Conservation (phyloP, 1,140 invertebrate genomes). For the Drosophila aff. region DNA sequence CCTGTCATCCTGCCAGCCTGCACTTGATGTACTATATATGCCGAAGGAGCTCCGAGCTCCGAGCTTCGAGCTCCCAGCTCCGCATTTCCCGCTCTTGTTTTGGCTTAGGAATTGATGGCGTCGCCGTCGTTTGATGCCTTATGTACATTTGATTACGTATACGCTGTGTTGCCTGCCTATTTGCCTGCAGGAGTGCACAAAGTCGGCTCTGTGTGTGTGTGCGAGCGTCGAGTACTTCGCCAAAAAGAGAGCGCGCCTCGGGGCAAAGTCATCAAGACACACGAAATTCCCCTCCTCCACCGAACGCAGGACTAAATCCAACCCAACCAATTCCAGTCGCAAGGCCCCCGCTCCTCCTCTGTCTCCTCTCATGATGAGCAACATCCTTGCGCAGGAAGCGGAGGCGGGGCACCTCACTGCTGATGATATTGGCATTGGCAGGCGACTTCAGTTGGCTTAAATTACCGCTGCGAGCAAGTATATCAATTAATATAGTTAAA, state of each 20-base stretch:
- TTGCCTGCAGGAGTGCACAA: constrained; percentile 60
- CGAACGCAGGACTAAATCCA: constrained; percentile 7
- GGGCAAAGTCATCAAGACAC: constrained; percentile 62
- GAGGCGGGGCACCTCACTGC: constrained; percentile 9
- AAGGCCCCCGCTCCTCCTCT: neutral
- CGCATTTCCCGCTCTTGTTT: constrained; percentile 35
- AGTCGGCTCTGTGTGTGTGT: constrained; percentile 6
- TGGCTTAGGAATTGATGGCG: constrained; percentile 64
- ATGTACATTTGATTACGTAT: constrained; percentile 73
- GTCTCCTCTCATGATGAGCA: constrained; percentile 7
- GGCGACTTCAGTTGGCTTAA: constrained; percentile 76
- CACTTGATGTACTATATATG: constrained; percentile 55
- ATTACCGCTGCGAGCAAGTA: constrained; percentile 79
- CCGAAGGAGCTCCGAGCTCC: constrained; percentile 20
- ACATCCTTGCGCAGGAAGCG: constrained; percentile 2
- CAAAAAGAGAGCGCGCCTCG: constrained; percentile 59
- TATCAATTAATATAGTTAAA: constrained; percentile 84
- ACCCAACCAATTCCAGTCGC: constrained; percentile 20
- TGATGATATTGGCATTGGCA: constrained; percentile 71
- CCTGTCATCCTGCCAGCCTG: constrained; percentile 28
- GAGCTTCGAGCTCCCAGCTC: neutral
- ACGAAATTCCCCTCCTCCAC: constrained; percentile 12
- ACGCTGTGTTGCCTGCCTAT: constrained; percentile 62
- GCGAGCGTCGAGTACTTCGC: neutral
- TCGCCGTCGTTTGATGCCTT: constrained; percentile 61